A percentile compares a stretch with the other conserved stretches of the same genome.
phyloP scores from a whole-genome alignment of 2,113 vertebrate species.

The Scomber colias region DNA sequence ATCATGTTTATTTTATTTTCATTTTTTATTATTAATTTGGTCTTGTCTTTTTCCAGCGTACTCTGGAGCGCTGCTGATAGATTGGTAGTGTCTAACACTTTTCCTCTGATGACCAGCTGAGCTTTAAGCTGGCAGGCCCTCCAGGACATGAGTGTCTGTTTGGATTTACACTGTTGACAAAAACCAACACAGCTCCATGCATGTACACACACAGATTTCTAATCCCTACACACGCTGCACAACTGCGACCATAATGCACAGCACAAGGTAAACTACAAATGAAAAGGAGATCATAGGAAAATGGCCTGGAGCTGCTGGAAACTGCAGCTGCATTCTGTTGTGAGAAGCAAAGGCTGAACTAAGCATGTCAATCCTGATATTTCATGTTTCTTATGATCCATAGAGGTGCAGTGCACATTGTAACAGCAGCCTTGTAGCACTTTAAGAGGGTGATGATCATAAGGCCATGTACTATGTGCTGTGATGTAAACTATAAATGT shows the following conservation, averaged over 20 bases:
- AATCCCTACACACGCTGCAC: constrained; percentile 24
- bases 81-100: not conserved
- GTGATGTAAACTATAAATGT: constrained; percentile 7
- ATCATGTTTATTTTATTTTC: not conserved
- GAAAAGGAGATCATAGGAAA: constrained; percentile 4
- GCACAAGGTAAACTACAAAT: constrained; percentile 41
- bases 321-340: constrained; percentile 3
- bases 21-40: not conserved
- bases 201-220: constrained; percentile 19
- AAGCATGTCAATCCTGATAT: not conserved
- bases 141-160: constrained; percentile 12
- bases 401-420: not conserved
- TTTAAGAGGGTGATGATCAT: constrained; percentile 23
- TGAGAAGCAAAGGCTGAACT: not conserved
- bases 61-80: not conserved
- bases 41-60: not conserved
- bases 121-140: not conserved
- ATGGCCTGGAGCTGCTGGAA: constrained; percentile 3
- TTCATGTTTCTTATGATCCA: constrained; percentile 20
- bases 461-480: not conserved
- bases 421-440: not conserved
- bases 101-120: constrained; percentile 21
- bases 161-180: constrained; percentile 30
- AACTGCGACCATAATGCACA: constrained; percentile 25
- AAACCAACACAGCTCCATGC: constrained; percentile 31